These are phyloP conservation scores for Sitodiplosis mosellana DNA, from an alignment of 1,140 invertebrate species.

Conservation along the genomic window DNA sequence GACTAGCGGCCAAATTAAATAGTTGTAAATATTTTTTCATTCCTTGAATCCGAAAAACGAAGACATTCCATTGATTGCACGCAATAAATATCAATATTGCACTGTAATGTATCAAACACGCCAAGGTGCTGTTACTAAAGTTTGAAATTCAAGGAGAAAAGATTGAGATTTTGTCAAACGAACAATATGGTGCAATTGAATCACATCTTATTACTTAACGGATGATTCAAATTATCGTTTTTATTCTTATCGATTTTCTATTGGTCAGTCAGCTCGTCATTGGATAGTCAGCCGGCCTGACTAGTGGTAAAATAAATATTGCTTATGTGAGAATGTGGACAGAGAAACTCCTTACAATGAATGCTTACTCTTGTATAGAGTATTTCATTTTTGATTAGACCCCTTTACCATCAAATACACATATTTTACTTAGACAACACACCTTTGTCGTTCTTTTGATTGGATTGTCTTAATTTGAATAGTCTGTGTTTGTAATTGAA, in stretches of 20 bases:
- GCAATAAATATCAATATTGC: constrained; percentile 46
- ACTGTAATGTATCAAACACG: constrained; percentile 50
- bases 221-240: constrained; percentile 20
- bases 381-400: no score
- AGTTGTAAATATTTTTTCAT: constrained; percentile 68
- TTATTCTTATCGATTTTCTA: no score
- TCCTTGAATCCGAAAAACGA: constrained; percentile 71
- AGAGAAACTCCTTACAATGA: no score
- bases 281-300: no score
- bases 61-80: constrained; percentile 61
- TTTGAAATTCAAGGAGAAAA: constrained; percentile 16
- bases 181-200: constrained; percentile 62
- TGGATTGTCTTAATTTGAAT: background rate
- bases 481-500: background rate
- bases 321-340: no score
- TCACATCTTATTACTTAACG: constrained; percentile 68
- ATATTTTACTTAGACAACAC: no score
- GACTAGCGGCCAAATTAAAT: constrained; percentile 77
- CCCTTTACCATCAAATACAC: no score
- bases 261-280: no score
- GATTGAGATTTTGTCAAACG: constrained; percentile 52
- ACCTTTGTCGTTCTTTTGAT: no score
- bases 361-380: no score
- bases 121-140: no score
- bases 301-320: no score